phyloP scores from a whole-genome alignment of 1,140 invertebrate genomes.

The Pseudomyrmex pallidus region DNA sequence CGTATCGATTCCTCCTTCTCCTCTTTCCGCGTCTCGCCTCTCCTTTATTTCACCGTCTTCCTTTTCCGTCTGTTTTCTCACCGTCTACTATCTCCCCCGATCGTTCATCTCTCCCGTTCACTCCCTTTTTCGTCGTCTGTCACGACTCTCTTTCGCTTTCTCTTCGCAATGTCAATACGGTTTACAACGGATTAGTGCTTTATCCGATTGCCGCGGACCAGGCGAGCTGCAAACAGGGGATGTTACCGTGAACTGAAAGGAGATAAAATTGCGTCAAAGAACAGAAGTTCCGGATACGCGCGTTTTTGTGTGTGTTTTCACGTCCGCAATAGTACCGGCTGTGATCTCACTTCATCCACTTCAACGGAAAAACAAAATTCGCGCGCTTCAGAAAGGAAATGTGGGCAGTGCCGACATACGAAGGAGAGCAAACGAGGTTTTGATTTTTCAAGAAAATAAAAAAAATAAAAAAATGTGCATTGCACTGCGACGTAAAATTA shows the following conservation, averaged over 20 bases:
- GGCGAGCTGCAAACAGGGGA: constrained; percentile 2
- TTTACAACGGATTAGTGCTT: constrained; percentile 65
- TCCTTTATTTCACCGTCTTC: constrained; percentile 25
- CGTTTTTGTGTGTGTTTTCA: neutral
- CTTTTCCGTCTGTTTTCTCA: constrained; percentile 10
- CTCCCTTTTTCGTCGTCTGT: neutral
- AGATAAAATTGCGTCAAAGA: constrained; percentile 31
- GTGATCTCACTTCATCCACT: constrained; percentile 45
- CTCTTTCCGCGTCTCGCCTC: neutral
- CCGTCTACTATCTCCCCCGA: constrained; percentile 5
- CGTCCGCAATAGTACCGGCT: neutral
- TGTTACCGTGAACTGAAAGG: neutral
- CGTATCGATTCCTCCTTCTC: constrained; percentile 59
- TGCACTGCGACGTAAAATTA: too few species aligned
- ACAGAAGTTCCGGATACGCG: constrained; percentile 17
- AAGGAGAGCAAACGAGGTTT: neutral
- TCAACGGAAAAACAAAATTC: constrained; percentile 8
- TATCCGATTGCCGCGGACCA: constrained; percentile 23
- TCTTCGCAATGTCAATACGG: constrained; percentile 44
- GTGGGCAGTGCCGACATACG: neutral
- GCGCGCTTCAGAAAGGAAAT: constrained; percentile 33
- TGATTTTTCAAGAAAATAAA: neutral
- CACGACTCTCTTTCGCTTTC: constrained; percentile 3
- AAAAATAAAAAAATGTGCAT: neutral
- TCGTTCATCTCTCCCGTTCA: neutral